These are phyloP conservation scores for Riptortus pedestris DNA, from an alignment of 1,140 invertebrate species.

Conservation along the genomic window DNA sequence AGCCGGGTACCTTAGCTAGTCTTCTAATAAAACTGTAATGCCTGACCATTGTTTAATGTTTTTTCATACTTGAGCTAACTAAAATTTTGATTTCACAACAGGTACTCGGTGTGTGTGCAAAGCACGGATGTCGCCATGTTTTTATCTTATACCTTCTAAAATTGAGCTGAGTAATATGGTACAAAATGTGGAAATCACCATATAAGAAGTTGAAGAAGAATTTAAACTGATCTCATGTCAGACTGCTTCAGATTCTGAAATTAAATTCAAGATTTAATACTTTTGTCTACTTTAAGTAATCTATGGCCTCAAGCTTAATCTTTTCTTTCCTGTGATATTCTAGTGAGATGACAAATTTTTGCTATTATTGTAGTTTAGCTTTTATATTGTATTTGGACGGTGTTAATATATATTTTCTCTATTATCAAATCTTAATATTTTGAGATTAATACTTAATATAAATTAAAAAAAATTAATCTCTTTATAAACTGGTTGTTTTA, in stretches of 20 bases:
- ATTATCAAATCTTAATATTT: too few relatives aligned
- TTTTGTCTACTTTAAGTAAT: background rate
- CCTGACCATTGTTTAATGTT: background rate
- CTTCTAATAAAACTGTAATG: background rate
- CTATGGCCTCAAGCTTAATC: background rate
- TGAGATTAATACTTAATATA: too few relatives aligned
- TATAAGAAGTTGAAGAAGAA: conserved; percentile 40
- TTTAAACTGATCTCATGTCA: background rate
- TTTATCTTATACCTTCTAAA: conserved; percentile 75
- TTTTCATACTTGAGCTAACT: background rate
- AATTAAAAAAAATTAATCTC: too few relatives aligned
- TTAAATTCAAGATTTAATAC: background rate
- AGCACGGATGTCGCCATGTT: conserved; percentile 69
- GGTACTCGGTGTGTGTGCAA: conserved; percentile 75
- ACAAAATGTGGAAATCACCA: conserved; percentile 72
- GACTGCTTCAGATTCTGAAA: background rate
- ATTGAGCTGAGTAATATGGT: conserved; percentile 77
- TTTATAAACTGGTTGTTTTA: too few relatives aligned
- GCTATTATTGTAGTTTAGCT: too few relatives aligned
- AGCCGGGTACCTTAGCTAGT: too few relatives aligned
- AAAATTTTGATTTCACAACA: conserved; percentile 32
- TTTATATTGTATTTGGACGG: too few relatives aligned
- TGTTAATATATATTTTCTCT: too few relatives aligned
- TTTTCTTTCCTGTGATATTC: background rate
- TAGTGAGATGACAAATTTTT: background rate